Evolutionary conservation across 2,888 invertebrate species (phyloP), one percentile per base, ranked within the genome.

Genomic region (Scaptomyza polygonia): DNA sequence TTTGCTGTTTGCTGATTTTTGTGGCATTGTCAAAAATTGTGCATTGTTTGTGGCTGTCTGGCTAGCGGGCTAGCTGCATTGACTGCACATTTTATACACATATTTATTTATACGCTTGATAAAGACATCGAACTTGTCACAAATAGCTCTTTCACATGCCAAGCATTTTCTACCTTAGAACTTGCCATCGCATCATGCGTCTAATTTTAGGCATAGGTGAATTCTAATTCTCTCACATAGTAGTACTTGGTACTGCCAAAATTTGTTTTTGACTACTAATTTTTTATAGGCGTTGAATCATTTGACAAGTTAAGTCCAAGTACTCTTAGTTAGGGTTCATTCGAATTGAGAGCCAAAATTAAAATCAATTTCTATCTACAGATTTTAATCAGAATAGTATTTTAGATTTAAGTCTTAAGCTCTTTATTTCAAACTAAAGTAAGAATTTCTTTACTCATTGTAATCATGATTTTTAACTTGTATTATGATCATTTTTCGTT

Each of bases 91-190:
- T 53, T 49, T 47, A 1, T 39, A 39, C 9, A 39, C 8, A 39
- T 12, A 59, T 52, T 47, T 79, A 77, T 77, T 82, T 69, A 57
- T 82, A 82, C 82, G 82, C 82, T 77, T 85, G 86, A 87, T 82
- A 79, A 84, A 83, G 83, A 88, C 88, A 88, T 79, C 88, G 86
- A 88, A 88, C 88, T 88, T 88, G 88, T 88, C 86, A 88, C 88
- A 88, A 88, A 88, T 88, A 87, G 67, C 72, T 56, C 53, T 57
- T 56, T 69, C 55, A 66, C 69, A 82, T 85, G 77, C 79, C 79
- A 68, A 74, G 57, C 71, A 80, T 84, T 72, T 70, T 80, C 62
- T 61, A 67, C 56, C 64, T 66, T n/a, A 18, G 18, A 29, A 29
- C 6, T 11, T 29, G 9, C 76, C 52, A 57, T 76, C 87, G 85